These are phyloP conservation scores for Poeciliopsis gracilis DNA, from an alignment of 2,797 vertebrate genomes.

Conservation along the genomic window DNA sequence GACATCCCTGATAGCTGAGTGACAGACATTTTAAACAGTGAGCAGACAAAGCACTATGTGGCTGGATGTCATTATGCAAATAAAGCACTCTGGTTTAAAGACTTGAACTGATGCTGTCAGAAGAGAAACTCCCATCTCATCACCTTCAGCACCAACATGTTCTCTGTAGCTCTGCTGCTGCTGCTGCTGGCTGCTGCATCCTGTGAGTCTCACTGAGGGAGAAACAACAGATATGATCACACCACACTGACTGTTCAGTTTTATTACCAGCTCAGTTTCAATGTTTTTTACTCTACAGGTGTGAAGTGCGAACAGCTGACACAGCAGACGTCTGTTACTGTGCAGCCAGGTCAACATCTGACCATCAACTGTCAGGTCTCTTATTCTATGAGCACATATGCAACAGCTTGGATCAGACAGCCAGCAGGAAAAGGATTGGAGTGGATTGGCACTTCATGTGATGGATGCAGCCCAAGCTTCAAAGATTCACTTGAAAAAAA, in stretches of 20 bases:
- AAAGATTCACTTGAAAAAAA: constrained; percentile 19
- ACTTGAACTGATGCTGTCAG: not conserved
- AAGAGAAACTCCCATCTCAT: not conserved
- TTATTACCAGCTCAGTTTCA: too few relatives aligned
- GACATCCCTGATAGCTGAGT: too few relatives aligned
- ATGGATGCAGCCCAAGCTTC: not conserved
- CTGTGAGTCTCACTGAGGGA: not conserved
- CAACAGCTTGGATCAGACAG: not conserved
- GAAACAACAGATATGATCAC: not conserved
- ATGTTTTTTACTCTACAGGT: not conserved
- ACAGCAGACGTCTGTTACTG: not conserved
- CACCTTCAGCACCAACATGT: not conserved
- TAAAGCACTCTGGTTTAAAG: not conserved
- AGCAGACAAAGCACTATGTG: too few relatives aligned
- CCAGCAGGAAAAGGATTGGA: not conserved
- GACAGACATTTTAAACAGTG: too few relatives aligned
- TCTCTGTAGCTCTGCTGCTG: not conserved
- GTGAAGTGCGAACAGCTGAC: not conserved
- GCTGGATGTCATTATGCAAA: not conserved
- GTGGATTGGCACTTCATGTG: constrained; percentile 3
- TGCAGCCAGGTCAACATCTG: constrained; percentile 35
- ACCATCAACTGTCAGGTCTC: constrained; percentile 40
- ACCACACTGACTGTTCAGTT: not conserved
- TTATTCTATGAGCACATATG: fast-evolving
- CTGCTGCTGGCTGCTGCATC: not conserved